Base-by-base conservation (phyloP, 1,140 invertebrate genomes). In the Temnothorax nylanderi region DNA sequence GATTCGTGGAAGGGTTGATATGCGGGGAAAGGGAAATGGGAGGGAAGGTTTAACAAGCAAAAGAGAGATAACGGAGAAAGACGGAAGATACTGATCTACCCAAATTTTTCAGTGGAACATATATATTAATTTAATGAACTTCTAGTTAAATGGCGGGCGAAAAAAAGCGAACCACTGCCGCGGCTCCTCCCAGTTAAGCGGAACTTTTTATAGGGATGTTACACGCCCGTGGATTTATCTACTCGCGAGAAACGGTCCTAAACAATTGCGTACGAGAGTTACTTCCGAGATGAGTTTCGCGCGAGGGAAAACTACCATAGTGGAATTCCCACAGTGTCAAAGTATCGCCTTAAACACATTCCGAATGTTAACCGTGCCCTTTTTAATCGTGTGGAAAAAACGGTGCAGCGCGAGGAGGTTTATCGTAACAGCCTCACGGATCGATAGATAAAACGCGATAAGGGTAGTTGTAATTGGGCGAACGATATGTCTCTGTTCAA, bases 231-330 rank as follows among this genome's bases (percentile, higher is more conserved):
- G 88, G 67, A 86, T 51, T 88, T 65, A 71, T 81, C 54, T 78
- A 81, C 65, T 71, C 88, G 88, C 32, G 62, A 84, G 34, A 82
- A 87, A 87, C 85, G 85, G 87, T 84, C 86, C 87, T 87, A 88
- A 89, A 51, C 67, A 60, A 77, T 71, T 80, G 60, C n/a, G 11
- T 44, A 82, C 1, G 18, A 58, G 26, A 74, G 21, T 74, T 47
- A 74, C 32, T 74, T 82, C 67, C 41, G 37, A 32, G 51, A 82
- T 54, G 62, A 49, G 16, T 26, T 77, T 77, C 47, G 13, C 64
- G 62, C 49, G 34, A 71, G 26, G 21, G 16, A 1, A 71, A 74
- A 60, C 7, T 18, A 74, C 11, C 21, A 44, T 80, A 37, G 71
- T 44, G 41, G 49, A 87, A 89, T 67, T 64, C 71, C 76, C 85